phyloP scores from a whole-genome alignment of 2,113 vertebrate species.

The Peucedramus taeniatus region DNA sequence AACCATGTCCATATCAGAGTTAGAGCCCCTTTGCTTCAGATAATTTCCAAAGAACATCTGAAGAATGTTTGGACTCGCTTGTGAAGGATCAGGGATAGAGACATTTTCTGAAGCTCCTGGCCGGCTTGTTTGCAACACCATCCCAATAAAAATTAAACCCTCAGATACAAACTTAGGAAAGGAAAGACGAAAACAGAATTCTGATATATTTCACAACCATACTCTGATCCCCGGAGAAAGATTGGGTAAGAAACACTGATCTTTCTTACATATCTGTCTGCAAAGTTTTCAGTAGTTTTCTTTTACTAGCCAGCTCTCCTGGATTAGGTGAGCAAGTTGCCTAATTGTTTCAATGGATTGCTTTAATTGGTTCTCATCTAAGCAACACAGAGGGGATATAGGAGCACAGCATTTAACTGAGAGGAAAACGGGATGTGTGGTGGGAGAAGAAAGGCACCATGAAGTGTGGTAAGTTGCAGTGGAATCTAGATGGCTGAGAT shows the following conservation, averaged over 20 bases:
- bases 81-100: neutral
- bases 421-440: neutral
- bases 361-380: neutral
- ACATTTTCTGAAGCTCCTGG: constrained; percentile 34
- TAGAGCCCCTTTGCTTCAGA: neutral
- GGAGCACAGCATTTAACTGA: neutral
- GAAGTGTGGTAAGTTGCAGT: neutral
- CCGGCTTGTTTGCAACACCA: constrained; percentile 59
- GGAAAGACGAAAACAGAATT: constrained; percentile 44
- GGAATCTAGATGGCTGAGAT: neutral
- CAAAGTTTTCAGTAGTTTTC: neutral
- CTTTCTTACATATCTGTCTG: neutral
- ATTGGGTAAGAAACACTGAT: constrained; percentile 25
- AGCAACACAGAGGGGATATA: neutral
- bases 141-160: constrained; percentile 53
- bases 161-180: constrained; percentile 30
- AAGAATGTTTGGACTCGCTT: neutral
- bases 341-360: neutral
- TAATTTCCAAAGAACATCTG: constrained; percentile 1
- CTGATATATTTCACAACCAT: constrained; percentile 24
- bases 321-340: neutral
- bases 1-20: neutral
- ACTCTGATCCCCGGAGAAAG: constrained; percentile 28
- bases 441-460: neutral
- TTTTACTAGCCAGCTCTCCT: neutral